Base-by-base conservation (phyloP, 2,113 vertebrate species). In the Onychorhynchus coronatus region DNA sequence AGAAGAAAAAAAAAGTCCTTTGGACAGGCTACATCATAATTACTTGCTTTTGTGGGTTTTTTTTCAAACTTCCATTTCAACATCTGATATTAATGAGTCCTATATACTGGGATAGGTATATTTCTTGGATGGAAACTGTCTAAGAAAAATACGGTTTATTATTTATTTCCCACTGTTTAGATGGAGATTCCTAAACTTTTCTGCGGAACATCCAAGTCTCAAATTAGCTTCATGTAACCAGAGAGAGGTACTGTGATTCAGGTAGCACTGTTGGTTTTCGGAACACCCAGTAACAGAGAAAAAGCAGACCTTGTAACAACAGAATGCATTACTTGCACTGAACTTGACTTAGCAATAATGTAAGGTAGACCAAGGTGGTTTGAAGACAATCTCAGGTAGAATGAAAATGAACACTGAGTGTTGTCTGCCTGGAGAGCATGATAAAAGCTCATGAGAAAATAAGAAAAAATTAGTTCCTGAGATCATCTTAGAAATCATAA, bases 1-100 rank as follows among this genome's bases (percentile, higher is more conserved):
- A 71, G 50, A 30, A 18, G 46, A 56, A 28, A 9, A 30, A 37
- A 63, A 79, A 82, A 73, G 6, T 22, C 8, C 12, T 72, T 70
- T 63, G 31, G 39, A 28, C 30, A 59, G 30, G 12, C 22, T 59
- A 33, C 0, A 0, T 86, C 13, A 19, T 24, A 73, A 71, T 81
- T 63, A 75, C 5, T 23, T 35, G 35, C 23, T 67, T 74, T 70
- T 7, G 7, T 65, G 46, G 2, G 11, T 8, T 5, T 7, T 58
- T 75, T 85, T 85, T 39, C 35, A 33, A 33, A 24, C 46, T 77
- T 91, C 15, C 30, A 28, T 44, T 56, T 71, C 47, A 78, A 52
- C 25, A 49, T 21, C 49, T 84, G 44, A 39, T 74, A 87, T 67
- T 33, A 39, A 68, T 44, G 23, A 74, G 31, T 19, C n/a, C 24